phyloP scores from a whole-genome alignment of 2,113 vertebrate species.

The Hystrix cristata region DNA sequence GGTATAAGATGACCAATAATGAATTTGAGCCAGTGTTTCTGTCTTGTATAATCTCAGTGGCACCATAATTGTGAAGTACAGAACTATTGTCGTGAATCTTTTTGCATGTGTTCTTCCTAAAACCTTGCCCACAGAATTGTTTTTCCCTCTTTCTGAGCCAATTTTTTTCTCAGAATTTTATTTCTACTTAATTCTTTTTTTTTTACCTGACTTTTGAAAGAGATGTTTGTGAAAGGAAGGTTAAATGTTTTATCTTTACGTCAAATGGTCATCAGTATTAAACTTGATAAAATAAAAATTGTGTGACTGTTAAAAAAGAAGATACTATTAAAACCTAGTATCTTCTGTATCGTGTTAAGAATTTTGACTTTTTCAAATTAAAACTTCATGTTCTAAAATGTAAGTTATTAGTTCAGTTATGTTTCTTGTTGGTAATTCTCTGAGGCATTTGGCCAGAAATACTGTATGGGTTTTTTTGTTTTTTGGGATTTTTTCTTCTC shows the following conservation, averaged over 20 bases:
- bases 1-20: not conserved
- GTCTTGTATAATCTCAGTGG: not conserved
- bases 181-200: not conserved
- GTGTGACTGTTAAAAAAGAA: not conserved
- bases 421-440: constrained; percentile 47
- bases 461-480: not conserved
- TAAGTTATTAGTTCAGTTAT: not conserved
- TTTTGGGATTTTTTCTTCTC: not conserved
- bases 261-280: constrained; percentile 5
- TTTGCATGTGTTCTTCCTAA: not conserved
- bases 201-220: not conserved
- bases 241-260: not conserved
- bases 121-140: not conserved
- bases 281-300: constrained; percentile 18
- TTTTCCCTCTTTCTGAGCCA: not conserved
- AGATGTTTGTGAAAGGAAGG: not conserved
- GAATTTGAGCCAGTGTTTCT: constrained; percentile 23
- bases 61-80: constrained; percentile 13
- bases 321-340: not conserved
- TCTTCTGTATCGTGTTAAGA: not conserved
- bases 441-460: not conserved
- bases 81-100: not conserved
- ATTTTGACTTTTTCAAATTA: constrained; percentile 45
- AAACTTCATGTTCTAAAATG: not conserved
- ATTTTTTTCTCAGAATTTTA: constrained; percentile 29